Evolutionary conservation across 2,888 invertebrate genomes (phyloP).

Genomic region (Mechanitis messenoides): DNA sequence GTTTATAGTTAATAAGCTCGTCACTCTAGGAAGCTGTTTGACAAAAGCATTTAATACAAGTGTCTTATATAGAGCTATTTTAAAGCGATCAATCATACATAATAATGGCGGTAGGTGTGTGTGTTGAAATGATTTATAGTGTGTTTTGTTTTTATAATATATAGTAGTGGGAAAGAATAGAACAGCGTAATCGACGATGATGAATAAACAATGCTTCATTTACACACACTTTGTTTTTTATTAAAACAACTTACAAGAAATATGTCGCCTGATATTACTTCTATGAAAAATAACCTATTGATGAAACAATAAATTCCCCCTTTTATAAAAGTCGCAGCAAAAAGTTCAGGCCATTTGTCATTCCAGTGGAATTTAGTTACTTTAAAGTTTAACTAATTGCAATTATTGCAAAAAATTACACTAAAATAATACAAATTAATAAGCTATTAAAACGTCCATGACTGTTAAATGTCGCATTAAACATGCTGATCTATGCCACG

Average conservation of each 20-base stretch:
- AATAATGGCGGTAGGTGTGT: neutral
- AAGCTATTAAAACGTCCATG: constrained; percentile 8
- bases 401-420: too few relatives aligned
- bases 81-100: constrained; percentile 4
- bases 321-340: too few relatives aligned
- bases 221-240: neutral
- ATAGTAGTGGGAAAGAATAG: neutral
- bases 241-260: too few relatives aligned
- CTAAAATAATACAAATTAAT: neutral
- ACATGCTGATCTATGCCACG: constrained; percentile 46
- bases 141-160: neutral
- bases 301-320: too few relatives aligned
- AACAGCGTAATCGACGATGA: neutral
- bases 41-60: neutral
- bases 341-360: too few relatives aligned
- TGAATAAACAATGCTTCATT: neutral
- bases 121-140: constrained; percentile 3
- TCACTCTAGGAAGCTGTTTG: neutral
- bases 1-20: neutral
- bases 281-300: too few relatives aligned
- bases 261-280: too few relatives aligned
- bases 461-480: constrained; percentile 21
- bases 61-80: neutral
- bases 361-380: too few relatives aligned
- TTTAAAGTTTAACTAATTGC: too few relatives aligned